Percentiles rank a stretch among this genome's conserved stretches.
These are phyloP conservation scores for Psilopsiagon aymara DNA, from an alignment of 2,113 vertebrate species.

Conservation along the genomic window DNA sequence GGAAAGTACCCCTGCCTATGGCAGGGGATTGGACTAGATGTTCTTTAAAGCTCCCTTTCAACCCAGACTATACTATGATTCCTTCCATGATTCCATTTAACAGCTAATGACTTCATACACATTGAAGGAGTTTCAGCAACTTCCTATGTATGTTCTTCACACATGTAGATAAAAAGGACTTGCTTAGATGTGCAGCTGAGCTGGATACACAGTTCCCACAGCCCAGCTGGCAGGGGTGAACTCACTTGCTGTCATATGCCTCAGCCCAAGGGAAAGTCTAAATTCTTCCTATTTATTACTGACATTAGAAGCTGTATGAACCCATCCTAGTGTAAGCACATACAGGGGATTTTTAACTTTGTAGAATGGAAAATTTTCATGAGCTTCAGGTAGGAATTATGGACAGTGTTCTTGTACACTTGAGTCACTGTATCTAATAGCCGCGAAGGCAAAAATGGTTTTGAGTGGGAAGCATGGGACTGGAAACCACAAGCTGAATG, in stretches of 20 bases:
- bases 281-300: background rate
- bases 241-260: background rate
- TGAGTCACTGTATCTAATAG: background rate
- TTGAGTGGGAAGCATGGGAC: background rate
- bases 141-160: background rate
- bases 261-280: background rate
- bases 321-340: background rate
- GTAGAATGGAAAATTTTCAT: background rate
- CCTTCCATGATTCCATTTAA: background rate
- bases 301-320: background rate
- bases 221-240: background rate
- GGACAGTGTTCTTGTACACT: background rate
- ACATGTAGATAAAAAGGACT: background rate
- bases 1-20: background rate
- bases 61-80: background rate
- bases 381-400: background rate
- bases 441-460: background rate
- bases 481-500: background rate
- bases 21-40: background rate
- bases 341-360: background rate
- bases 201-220: background rate
- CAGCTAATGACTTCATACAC: background rate
- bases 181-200: background rate
- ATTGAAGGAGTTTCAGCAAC: background rate
- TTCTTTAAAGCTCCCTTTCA: background rate